Conservation (phyloP, 2,888 invertebrate genomes). For the Caradrina clavipalpis region DNA sequence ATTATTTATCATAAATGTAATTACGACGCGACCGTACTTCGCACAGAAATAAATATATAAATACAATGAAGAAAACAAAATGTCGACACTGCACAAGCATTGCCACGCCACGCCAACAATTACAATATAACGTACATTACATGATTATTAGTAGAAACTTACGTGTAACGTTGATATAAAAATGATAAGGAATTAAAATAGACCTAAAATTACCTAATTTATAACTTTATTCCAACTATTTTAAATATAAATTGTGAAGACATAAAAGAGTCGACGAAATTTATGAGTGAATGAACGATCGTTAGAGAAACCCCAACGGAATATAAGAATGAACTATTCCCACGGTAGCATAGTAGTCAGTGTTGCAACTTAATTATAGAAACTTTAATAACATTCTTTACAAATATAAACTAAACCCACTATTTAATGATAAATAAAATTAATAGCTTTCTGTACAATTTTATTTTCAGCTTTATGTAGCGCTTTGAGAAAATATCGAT, state of each 20-base stretch:
- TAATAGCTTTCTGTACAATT: not conserved
- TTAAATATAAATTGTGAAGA: conserved; percentile 76
- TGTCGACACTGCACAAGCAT: conserved; percentile 84
- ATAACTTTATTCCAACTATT: conserved; percentile 74
- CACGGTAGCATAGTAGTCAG: conserved; percentile 56
- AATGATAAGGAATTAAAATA: conserved; percentile 75
- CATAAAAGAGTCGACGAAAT: conserved; percentile 75
- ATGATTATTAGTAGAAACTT: conserved; percentile 72
- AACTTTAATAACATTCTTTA: not conserved
- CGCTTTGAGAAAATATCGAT: not conserved
- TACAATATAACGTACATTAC: conserved; percentile 53
- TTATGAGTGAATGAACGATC: conserved; percentile 75
- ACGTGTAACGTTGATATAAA: conserved; percentile 77
- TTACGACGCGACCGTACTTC: conserved; percentile 61
- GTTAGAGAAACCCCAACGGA: conserved; percentile 57
- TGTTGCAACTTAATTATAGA: conserved; percentile 57
- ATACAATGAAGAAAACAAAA: conserved; percentile 89
- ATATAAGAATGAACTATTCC: conserved; percentile 54
- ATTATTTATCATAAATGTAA: conserved; percentile 39
- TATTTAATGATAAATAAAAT: not conserved
- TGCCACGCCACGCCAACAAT: conserved; percentile 84
- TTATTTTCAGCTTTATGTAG: not conserved
- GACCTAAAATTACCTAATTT: conserved; percentile 75
- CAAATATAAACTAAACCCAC: not conserved
- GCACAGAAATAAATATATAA: conserved; percentile 78